phyloP scores from a whole-genome alignment of 2,888 invertebrate species.

The Geotrupes spiniger region DNA sequence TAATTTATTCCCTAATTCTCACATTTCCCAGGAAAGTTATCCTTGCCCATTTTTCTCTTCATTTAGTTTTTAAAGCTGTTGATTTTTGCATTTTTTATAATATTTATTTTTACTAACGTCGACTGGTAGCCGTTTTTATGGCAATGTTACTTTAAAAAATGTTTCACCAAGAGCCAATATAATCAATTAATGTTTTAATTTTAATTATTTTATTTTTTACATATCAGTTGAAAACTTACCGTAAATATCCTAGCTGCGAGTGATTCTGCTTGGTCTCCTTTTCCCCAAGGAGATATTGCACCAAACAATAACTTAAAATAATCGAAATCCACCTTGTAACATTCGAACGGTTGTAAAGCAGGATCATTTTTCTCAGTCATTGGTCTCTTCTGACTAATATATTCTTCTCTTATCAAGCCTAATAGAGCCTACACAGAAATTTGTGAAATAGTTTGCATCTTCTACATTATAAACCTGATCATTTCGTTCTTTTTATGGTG shows the following conservation, averaged over 20 bases:
- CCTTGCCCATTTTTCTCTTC: no score
- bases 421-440: conserved; percentile 40
- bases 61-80: no score
- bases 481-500: no score
- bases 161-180: not conserved
- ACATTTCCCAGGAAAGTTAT: no score
- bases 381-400: conserved; percentile 66
- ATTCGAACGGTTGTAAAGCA: conserved; percentile 78
- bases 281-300: conserved; percentile 89
- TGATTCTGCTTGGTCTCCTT: conserved; percentile 74
- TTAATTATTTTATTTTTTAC: not conserved
- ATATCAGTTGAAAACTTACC: conserved; percentile 53
- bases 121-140: no score
- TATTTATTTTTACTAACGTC: no score
- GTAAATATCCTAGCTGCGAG: conserved; percentile 86
- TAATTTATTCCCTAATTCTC: no score
- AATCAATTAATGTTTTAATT: not conserved
- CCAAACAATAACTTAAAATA: conserved; percentile 85
- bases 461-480: no score
- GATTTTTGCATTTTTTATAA: no score
- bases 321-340: conserved; percentile 84
- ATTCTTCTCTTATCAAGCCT: conserved; percentile 67
- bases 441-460: no score
- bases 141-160: not conserved
- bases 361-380: conserved; percentile 66